Percentiles rank a stretch among this genome's conserved stretches.
phyloP scores from a whole-genome alignment of 2,797 vertebrate species.

The Allobates femoralis region DNA sequence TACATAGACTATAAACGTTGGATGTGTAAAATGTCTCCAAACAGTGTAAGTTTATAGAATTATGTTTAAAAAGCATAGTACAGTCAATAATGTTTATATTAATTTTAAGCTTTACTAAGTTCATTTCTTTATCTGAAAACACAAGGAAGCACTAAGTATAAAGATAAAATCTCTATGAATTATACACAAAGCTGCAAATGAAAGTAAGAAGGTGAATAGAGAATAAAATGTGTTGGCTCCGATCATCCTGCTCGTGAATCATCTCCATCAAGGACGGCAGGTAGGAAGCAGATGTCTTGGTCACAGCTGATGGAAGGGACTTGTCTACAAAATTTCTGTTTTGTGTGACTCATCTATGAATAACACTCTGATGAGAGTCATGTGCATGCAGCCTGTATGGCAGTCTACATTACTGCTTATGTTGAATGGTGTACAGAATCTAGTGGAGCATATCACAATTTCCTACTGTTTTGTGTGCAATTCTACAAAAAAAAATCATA shows the following conservation, averaged over 20 bases:
- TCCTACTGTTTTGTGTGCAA: no score
- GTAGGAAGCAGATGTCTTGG: constrained; percentile 67
- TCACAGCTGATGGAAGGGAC: constrained; percentile 62
- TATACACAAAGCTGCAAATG: constrained; percentile 18
- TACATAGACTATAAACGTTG: no score
- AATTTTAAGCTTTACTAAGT: background rate
- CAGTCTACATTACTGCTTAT: background rate
- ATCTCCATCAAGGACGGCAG: constrained; percentile 66
- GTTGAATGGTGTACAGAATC: no score
- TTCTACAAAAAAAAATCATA: no score
- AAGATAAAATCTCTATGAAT: background rate
- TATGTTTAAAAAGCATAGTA: no score
- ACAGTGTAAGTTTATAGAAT: no score
- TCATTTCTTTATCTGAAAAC: background rate
- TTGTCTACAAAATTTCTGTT: constrained; percentile 51
- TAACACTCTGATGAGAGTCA: background rate
- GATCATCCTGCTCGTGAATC: constrained; percentile 65
- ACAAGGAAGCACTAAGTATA: background rate
- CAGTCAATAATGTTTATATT: background rate
- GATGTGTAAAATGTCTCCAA: no score
- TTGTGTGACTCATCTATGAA: constrained; percentile 49
- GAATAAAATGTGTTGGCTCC: constrained; percentile 24
- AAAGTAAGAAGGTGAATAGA: constrained; percentile 13
- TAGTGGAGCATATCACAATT: no score
- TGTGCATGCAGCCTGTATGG: background rate